Evolutionary conservation across 2,888 invertebrate genomes (phyloP).

Genomic region (Steinernema scapterisci): DNA sequence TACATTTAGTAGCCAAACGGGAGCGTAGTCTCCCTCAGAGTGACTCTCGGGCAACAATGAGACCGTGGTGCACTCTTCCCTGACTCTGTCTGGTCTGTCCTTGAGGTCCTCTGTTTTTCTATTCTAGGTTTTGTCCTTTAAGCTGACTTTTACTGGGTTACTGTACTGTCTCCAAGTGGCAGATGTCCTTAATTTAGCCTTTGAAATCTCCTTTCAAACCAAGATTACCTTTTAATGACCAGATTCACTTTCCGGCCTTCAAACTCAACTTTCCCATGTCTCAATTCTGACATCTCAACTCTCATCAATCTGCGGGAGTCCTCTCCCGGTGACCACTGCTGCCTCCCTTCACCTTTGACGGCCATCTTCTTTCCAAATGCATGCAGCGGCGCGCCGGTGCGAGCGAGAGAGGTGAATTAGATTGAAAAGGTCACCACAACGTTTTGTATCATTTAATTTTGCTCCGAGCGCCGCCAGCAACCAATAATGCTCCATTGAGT

Average conservation of each 20-base stretch:
- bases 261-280: conserved; percentile 24
- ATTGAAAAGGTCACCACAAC: conserved; percentile 27
- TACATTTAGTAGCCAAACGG: conserved; percentile 26
- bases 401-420: background rate
- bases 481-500: background rate
- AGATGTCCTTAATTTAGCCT: conserved; percentile 9
- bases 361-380: background rate
- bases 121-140: too few species aligned
- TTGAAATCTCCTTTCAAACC: background rate
- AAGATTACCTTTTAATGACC: background rate
- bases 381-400: background rate
- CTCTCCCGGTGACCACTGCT: conserved; percentile 11
- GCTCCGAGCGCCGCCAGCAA: background rate
- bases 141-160: too few species aligned
- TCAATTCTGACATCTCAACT: background rate
- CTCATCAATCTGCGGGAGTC: conserved; percentile 27
- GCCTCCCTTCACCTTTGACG: background rate
- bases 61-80: background rate
- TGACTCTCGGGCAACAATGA: background rate
- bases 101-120: too few species aligned
- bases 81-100: background rate
- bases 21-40: background rate
- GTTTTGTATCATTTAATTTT: conserved; percentile 27
- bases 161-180: too few species aligned
- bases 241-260: background rate